These are phyloP conservation scores for Cyclophora albipunctata DNA, from an alignment of 2,888 invertebrate genomes.

Conservation along the genomic window DNA sequence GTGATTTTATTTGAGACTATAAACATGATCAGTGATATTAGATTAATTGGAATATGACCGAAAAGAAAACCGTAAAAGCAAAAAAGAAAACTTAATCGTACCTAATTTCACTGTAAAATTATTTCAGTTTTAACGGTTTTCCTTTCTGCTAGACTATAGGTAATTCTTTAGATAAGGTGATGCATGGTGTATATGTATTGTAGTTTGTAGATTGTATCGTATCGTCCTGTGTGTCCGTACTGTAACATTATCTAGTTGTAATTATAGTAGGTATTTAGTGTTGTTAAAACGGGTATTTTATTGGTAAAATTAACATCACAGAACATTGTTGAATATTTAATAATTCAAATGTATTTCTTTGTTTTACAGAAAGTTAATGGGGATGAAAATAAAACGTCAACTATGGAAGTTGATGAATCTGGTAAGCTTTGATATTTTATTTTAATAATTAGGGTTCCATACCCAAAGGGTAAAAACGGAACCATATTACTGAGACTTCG, in stretches of 20 bases:
- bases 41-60: no score
- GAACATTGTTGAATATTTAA: neutral
- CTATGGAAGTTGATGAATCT: constrained; percentile 64
- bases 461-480: neutral
- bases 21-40: no score
- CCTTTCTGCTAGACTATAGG: no score
- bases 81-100: neutral
- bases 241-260: no score
- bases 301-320: neutral
- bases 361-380: constrained; percentile 63
- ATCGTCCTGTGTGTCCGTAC: no score
- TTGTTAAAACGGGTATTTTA: neutral
- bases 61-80: no score
- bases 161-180: no score
- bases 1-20: no score
- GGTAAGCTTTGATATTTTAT: constrained; percentile 32
- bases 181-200: no score
- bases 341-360: constrained; percentile 3
- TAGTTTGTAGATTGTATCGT: no score
- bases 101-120: neutral
- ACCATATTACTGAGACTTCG: no score
- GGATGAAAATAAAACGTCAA: constrained; percentile 53
- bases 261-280: neutral
- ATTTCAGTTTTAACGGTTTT: neutral
- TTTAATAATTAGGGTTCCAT: neutral